These are phyloP conservation scores for Mus minutoides DNA, from an alignment of 2,797 vertebrate genomes.

Conservation along the genomic window DNA sequence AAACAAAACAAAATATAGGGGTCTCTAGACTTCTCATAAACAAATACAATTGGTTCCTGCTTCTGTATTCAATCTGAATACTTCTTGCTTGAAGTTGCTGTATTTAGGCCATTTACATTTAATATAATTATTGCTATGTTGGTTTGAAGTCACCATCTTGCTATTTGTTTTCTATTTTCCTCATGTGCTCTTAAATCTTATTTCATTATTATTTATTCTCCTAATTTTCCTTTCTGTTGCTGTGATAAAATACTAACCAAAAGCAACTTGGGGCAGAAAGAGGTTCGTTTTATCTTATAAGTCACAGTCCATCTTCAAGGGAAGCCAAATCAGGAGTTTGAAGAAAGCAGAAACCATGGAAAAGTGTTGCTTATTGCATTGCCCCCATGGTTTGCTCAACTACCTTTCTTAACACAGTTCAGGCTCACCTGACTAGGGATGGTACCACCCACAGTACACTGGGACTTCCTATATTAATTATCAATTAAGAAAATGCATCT, in stretches of 20 bases:
- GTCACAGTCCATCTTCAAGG: not conserved
- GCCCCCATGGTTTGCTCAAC: not conserved
- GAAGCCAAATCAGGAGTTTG: no score
- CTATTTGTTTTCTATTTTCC: constrained; percentile 8
- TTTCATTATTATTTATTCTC: not conserved
- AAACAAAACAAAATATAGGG: no score
- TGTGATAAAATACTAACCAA: not conserved
- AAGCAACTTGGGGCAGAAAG: not conserved
- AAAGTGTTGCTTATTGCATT: not conserved
- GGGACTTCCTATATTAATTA: not conserved
- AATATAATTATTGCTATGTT: not conserved
- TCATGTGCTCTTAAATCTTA: not conserved
- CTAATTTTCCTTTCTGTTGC: not conserved
- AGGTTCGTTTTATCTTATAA: not conserved
- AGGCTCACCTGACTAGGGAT: not conserved
- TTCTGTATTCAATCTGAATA: not conserved
- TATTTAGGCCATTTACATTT: constrained; percentile 48
- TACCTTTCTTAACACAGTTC: not conserved
- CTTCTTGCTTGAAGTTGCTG: not conserved
- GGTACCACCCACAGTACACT: not conserved
- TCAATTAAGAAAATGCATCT: not conserved
- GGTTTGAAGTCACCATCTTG: not conserved
- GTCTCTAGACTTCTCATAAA: constrained; percentile 18
- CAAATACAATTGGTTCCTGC: not conserved
- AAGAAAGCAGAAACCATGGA: not conserved